Percentiles rank a stretch among this genome's conserved stretches.
phyloP scores from a whole-genome alignment of 2,797 vertebrate genomes.

The Florisuga fusca region DNA sequence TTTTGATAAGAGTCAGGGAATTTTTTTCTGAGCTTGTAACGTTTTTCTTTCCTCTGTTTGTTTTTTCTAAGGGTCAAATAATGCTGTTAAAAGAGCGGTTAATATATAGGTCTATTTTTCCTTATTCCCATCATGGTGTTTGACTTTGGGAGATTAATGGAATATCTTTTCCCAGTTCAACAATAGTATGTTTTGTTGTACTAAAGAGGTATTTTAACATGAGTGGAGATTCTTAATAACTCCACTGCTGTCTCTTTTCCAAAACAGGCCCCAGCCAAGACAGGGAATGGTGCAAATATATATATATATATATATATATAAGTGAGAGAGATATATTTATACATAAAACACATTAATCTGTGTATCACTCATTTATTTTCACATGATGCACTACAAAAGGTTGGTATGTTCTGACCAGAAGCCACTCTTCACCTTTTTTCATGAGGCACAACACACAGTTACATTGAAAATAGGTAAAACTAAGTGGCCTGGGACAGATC shows the following conservation, averaged over 20 bases:
- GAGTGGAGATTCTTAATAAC: constrained; percentile 61
- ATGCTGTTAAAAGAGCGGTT: constrained; percentile 68
- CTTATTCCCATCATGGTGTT: constrained; percentile 62
- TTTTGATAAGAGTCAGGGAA: constrained; percentile 70
- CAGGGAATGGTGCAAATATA: background rate
- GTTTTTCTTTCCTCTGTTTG: constrained; percentile 71
- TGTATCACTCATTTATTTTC: background rate
- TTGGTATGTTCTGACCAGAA: background rate
- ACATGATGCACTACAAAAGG: background rate
- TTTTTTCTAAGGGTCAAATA: constrained; percentile 72
- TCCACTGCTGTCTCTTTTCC: constrained; percentile 50
- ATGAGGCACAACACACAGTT: background rate
- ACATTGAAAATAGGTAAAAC: background rate
- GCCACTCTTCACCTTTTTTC: background rate
- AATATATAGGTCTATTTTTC: constrained; percentile 65
- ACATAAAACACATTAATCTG: background rate
- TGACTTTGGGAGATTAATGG: constrained; percentile 69
- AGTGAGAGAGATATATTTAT: background rate
- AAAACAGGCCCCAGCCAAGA: constrained; percentile 17
- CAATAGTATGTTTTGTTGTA: constrained; percentile 60
- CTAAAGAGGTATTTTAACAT: constrained; percentile 53
- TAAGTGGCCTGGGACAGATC: background rate
- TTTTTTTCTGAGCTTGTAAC: constrained; percentile 48
- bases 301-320: background rate
- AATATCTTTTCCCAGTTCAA: constrained; percentile 71